These are phyloP conservation scores for Drosophila algonquin DNA, from an alignment of 2,888 invertebrate genomes.

Conservation along the genomic window DNA sequence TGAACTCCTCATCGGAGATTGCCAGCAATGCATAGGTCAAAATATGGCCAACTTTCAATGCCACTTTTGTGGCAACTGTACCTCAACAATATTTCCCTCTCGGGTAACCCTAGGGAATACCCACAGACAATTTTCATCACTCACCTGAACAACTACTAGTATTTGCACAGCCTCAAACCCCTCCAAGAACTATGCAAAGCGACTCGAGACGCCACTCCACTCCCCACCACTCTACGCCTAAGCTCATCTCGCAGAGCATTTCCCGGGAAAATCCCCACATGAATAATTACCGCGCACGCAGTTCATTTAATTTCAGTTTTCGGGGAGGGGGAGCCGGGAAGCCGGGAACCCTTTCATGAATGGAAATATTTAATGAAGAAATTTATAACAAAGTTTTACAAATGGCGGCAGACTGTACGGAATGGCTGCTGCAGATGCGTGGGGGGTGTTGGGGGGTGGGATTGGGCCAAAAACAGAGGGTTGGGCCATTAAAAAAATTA, in stretches of 20 bases:
- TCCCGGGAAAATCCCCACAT: constrained; percentile 63
- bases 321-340: neutral
- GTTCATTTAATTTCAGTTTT: constrained; percentile 73
- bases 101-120: neutral
- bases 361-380: constrained; percentile 77
- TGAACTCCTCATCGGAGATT: neutral
- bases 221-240: neutral
- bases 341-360: constrained; percentile 54
- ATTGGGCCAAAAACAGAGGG: constrained; percentile 14
- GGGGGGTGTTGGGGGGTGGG: neutral
- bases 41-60: neutral
- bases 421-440: constrained; percentile 23
- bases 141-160: constrained; percentile 2
- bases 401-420: constrained; percentile 46
- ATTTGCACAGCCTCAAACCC: neutral
- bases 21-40: neutral
- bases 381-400: constrained; percentile 70
- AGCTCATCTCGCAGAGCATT: constrained; percentile 20
- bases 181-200: neutral
- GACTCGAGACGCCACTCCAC: neutral
- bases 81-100: neutral
- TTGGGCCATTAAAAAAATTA: constrained; percentile 64
- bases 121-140: neutral
- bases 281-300: constrained; percentile 70
- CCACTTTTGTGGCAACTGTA: neutral